Evolutionary conservation across 2,113 vertebrate genomes (phyloP).

Genomic region (Prochilodus magdalenae): DNA sequence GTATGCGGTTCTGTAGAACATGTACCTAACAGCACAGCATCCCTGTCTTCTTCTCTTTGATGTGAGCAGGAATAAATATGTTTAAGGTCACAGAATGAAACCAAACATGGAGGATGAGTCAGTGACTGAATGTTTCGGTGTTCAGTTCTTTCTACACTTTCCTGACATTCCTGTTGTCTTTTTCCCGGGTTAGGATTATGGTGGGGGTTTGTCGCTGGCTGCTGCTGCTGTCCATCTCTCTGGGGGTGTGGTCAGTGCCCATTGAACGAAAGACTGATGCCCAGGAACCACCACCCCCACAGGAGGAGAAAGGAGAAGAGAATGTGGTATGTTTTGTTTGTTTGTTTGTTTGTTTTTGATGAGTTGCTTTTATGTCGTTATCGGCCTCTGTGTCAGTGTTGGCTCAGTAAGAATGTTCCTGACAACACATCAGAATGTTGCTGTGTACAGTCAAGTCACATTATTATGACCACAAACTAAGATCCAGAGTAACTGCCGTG

Average conservation of each 20-base stretch:
- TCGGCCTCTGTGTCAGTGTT: neutral
- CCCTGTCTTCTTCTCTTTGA: no score
- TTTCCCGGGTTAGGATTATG: conserved; percentile 65
- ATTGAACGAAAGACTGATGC: conserved; percentile 70
- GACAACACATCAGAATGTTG: no score
- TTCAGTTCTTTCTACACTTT: neutral
- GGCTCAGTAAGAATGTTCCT: no score
- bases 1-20: no score
- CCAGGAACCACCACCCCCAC: conserved; percentile 53
- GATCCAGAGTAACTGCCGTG: no score
- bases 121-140: neutral
- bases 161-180: neutral
- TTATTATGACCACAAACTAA: no score
- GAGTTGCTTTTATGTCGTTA: neutral
- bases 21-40: no score
- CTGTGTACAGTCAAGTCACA: no score
- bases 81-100: no score
- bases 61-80: no score
- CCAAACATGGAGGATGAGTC: no score
- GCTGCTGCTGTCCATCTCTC: conserved; percentile 67
- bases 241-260: conserved; percentile 69
- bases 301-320: conserved; percentile 72
- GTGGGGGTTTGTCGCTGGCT: conserved; percentile 56
- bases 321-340: conserved; percentile 20
- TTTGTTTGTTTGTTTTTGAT: no score